These are phyloP conservation scores for Rhynchotus rufescens DNA, from an alignment of 2,797 vertebrate genomes.

Conservation along the genomic window DNA sequence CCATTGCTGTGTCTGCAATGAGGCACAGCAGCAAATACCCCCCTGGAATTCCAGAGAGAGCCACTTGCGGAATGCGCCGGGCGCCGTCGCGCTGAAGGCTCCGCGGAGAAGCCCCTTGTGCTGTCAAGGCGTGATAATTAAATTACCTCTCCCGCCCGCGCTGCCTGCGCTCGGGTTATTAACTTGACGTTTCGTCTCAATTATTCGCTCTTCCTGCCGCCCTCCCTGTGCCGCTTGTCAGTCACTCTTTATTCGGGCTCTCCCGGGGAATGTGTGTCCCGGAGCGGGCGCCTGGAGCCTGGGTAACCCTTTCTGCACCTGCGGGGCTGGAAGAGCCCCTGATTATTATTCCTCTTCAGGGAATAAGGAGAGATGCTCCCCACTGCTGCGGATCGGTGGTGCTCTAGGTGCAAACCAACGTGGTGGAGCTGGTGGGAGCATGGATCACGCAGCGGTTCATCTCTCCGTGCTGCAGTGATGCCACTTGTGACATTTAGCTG, in stretches of 20 bases:
- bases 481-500: background rate
- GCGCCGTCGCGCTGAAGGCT: fast-evolving
- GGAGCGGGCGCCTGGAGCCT: background rate
- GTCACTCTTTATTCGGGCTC: background rate
- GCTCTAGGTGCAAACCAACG: background rate
- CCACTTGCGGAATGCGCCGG: fast-evolving
- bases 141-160: background rate
- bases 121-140: background rate
- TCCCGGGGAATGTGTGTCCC: background rate
- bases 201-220: background rate
- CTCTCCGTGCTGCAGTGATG: fast-evolving
- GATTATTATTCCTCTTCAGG: background rate
- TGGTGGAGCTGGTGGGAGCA: background rate
- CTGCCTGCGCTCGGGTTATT: fast-evolving
- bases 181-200: background rate
- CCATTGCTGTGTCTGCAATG: background rate
- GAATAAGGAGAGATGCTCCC: background rate
- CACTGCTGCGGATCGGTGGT: background rate
- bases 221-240: background rate
- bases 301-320: background rate
- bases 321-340: fast-evolving
- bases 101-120: background rate
- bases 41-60: fast-evolving
- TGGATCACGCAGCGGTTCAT: background rate
- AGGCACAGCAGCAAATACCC: background rate